Base-by-base conservation (phyloP, 2,797 vertebrate species). In the Taeniopygia guttata region DNA sequence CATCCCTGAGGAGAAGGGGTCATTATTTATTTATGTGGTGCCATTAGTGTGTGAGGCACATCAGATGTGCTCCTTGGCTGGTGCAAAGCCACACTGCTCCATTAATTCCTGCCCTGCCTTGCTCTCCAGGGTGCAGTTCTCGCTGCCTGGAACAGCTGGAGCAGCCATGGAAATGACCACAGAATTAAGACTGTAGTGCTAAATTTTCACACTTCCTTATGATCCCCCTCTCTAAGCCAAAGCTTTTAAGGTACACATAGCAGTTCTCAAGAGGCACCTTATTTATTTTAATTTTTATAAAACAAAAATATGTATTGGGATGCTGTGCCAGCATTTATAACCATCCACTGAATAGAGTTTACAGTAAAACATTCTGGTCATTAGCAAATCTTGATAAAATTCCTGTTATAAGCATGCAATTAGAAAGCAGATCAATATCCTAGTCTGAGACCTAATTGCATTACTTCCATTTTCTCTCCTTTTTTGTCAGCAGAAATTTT, bases 121-220 rank as follows among this genome's bases (percentile, higher is more conserved):
- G 0, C 84, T 84, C 92, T 90, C 89, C 83, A 73, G 92, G 73
- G 91, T 93, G 95, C 67, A 91, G 34, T 92, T 95, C 67, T 58
- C 0, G 0, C 74, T 84, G 77, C 45, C 52, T 84, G 87, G 70
- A 96, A 86, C 92, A 96, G 92, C 93, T 95, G 93, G 59, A 83
- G 42, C 1, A 2, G 58, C 42, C 81, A 16, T 69, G 48, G 73
- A 75, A 94, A 93, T 78, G 48, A 78, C 3, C 18, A 52, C 66
- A 84, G 59, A 90, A 90, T 90, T 82, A 87, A 91, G 59, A 92
- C 21, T 7, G 2, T 51, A 49, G 79, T 76, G 87, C 66, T 92
- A 88, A 78, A 92, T 90, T 91, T 90, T 95, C 84, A 86, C 91
- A 91, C 82, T 34, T 93, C 51, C 36, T 92, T 88, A 91, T 49